Evolutionary conservation across 2,113 vertebrate genomes (phyloP), one percentile per base, ranked within the genome.

Genomic region (Theropithecus gelada): DNA sequence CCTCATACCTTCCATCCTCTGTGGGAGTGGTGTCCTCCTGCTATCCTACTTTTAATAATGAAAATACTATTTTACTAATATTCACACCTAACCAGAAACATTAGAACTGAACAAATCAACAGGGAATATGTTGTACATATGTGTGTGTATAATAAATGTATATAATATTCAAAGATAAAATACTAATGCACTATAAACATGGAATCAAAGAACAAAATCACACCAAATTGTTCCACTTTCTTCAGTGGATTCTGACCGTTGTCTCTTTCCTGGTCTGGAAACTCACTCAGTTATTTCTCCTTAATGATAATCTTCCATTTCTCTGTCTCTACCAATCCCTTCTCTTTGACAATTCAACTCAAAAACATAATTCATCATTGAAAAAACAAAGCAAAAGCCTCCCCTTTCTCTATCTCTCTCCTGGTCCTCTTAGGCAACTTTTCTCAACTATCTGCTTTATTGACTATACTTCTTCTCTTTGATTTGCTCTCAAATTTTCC

Each of bases 1-100:
- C 48, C 18, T 57, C 9, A 11, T 5, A 20, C 0, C 32, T 32
- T 5, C 30, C 25, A 11, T 55, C 64, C 13, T 35, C 12, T 17
- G 32, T 0, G 7, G 8, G 35, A 55, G 8, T 45, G 10, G 22
- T 3, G 10, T 11, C 20, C 40, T 6, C 6, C 35, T 9, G 52
- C 35, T 17, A 4, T 14, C 3, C 12, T 75, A 75, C 23, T 43
- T 43, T 43, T 23, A 75, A 3, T 43, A 43, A 75, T 27, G 25
- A 25, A 12, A 43, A 43, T 75, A 40, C 6, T 27, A 75, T 75
- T 75, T 27, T 78, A 78, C 75, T 18, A 45, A 45, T 10, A 76
- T 32, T 78, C 12, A 78, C 45, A 48, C 13, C 43, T 48, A 78
- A 78, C 27, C 43, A 78, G 75, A 32, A 78, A 48, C 25, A 48